Percentiles rank a stretch among this genome's conserved stretches.
Evolutionary conservation across 2,797 vertebrate species (phyloP).

Genomic region (Microctenopoma steveboyesi): DNA sequence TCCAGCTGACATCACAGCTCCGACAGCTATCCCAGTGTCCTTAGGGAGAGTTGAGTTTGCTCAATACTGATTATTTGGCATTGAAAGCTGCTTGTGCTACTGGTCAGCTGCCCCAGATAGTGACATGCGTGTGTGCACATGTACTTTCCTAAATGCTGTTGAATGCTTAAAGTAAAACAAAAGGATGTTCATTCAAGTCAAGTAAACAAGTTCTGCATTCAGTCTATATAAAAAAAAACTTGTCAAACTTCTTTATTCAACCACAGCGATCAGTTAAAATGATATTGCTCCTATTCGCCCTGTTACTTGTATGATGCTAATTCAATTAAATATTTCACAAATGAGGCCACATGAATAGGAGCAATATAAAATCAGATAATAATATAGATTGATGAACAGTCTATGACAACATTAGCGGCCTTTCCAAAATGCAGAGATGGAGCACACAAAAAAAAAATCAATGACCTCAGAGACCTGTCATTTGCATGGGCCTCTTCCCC

Average conservation of each 20-base stretch:
- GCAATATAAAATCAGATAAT: slow-evolving; percentile 85
- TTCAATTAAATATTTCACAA: slow-evolving; percentile 81
- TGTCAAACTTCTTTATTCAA: slow-evolving; percentile 57
- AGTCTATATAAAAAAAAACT: slow-evolving; percentile 37
- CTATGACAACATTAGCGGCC: slow-evolving; percentile 86
- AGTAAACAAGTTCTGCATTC: slow-evolving; percentile 31
- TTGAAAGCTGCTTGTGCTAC: slow-evolving; percentile 48
- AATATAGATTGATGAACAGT: slow-evolving; percentile 88
- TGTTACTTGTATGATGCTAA: slow-evolving; percentile 75
- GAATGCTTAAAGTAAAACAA: background rate
- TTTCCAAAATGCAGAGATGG: slow-evolving; percentile 76
- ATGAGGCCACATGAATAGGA: slow-evolving; percentile 81
- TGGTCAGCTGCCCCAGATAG: slow-evolving; percentile 21
- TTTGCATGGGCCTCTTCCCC: slow-evolving; percentile 81
- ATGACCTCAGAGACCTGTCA: slow-evolving; percentile 82
- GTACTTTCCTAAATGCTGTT: background rate
- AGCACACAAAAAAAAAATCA: slow-evolving; percentile 73
- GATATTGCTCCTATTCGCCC: slow-evolving; percentile 63
- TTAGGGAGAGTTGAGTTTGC: slow-evolving; percentile 46
- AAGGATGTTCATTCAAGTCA: background rate
- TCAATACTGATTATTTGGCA: slow-evolving; percentile 60
- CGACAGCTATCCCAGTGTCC: slow-evolving; percentile 55
- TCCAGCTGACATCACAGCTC: slow-evolving; percentile 57
- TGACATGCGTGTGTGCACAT: background rate
- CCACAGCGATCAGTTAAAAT: slow-evolving; percentile 66